These are phyloP conservation scores for Synergus umbraculus DNA, from an alignment of 2,888 invertebrate species.

Conservation along the genomic window DNA sequence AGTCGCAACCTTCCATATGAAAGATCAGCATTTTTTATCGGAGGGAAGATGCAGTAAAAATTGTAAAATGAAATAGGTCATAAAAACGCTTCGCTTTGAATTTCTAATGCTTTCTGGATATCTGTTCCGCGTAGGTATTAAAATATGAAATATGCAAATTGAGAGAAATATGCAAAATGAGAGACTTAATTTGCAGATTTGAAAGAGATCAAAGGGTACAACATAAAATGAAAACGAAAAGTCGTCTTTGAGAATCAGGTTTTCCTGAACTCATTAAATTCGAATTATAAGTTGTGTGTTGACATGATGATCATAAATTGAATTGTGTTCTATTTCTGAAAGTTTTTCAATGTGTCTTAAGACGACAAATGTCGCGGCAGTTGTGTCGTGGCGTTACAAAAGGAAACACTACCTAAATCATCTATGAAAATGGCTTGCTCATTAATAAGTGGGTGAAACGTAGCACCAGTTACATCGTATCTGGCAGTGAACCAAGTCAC, in stretches of 20 bases:
- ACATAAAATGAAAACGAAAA: background rate
- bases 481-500: slow-evolving; percentile 34
- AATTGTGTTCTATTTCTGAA: slow-evolving; percentile 21
- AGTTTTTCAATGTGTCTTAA: slow-evolving; percentile 4
- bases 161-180: slow-evolving; percentile 1
- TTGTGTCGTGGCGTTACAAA: slow-evolving; percentile 8
- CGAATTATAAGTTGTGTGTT: background rate
- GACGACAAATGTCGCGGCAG: slow-evolving; percentile 29
- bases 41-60: background rate
- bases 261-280: background rate
- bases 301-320: background rate
- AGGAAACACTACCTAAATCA: slow-evolving; percentile 41
- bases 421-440: slow-evolving; percentile 51
- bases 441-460: slow-evolving; percentile 53
- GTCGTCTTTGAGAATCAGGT: background rate
- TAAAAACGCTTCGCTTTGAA: background rate
- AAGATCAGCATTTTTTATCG: background rate
- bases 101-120: background rate
- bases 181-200: slow-evolving; percentile 6
- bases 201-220: background rate
- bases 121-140: background rate
- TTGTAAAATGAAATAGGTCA: background rate
- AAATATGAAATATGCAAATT: background rate
- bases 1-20: background rate
- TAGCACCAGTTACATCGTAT: background rate